Percentiles rank a stretch among this genome's conserved stretches.
Conservation (phyloP, 2,113 vertebrate genomes). For the Cryptomyrus ogoouensis region DNA sequence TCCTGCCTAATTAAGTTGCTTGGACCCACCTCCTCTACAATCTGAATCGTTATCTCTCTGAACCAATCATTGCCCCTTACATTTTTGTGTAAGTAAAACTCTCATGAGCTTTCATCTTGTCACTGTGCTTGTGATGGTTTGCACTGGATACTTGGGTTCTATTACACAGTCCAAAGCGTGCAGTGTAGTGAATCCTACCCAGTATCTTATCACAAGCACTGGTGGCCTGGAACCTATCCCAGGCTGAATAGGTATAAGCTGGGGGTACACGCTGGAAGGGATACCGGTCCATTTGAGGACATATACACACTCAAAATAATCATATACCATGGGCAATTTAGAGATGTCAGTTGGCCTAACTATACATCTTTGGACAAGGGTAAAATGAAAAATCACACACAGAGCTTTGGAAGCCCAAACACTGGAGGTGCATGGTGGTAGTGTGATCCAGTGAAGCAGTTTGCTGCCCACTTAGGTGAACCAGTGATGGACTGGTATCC, state of each 20-base stretch:
- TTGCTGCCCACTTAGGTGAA: neutral
- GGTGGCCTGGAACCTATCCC: neutral
- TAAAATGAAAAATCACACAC: neutral
- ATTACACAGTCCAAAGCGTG: neutral
- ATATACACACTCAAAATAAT: neutral
- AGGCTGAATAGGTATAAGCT: neutral
- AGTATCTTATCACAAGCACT: neutral
- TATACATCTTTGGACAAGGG: neutral
- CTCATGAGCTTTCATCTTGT: neutral
- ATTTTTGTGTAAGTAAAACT: too few relatives aligned
- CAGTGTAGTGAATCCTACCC: neutral
- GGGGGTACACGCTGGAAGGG: too few relatives aligned
- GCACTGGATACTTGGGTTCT: neutral
- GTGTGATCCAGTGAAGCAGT: neutral
- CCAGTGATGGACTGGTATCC: neutral
- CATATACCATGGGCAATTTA: neutral
- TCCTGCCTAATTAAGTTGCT: too few relatives aligned
- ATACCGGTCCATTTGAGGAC: neutral
- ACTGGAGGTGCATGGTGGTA: too few relatives aligned
- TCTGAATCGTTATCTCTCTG: too few relatives aligned
- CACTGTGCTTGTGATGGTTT: neutral
- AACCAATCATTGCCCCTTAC: too few relatives aligned
- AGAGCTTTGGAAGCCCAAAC: neutral
- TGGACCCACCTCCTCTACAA: too few relatives aligned
- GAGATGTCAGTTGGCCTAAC: neutral